Conservation (phyloP, 2,113 vertebrate species). For the Bettongia penicillata region DNA sequence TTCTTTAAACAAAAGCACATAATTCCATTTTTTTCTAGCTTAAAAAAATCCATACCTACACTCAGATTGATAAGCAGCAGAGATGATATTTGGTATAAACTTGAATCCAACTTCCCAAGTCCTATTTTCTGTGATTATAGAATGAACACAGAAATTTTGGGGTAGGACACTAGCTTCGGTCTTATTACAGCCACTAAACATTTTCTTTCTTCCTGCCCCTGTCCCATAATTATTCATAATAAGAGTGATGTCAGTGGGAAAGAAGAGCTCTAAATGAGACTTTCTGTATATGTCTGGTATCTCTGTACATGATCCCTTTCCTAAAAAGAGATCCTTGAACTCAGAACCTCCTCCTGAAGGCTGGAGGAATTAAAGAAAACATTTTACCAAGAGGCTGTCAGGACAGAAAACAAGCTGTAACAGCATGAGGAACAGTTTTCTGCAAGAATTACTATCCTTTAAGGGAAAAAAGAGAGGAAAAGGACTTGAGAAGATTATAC, state of each 20-base stretch:
- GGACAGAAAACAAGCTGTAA: not conserved
- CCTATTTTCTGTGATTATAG: not conserved
- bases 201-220: not conserved
- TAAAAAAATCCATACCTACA: not conserved
- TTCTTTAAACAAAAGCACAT: conserved; percentile 42
- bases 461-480: not conserved
- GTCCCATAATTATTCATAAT: not conserved
- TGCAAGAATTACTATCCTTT: not conserved
- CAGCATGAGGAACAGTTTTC: not conserved
- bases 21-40: conserved; percentile 27
- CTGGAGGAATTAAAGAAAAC: conserved; percentile 23
- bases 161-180: not conserved
- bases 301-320: not conserved
- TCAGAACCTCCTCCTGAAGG: not conserved
- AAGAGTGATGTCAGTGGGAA: not conserved
- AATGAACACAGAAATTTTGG: conserved; percentile 22
- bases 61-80: not conserved
- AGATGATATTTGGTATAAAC: conserved; percentile 7
- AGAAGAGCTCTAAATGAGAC: not conserved
- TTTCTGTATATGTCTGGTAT: not conserved
- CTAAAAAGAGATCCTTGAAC: conserved; percentile 7
- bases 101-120: conserved; percentile 16
- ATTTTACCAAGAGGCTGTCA: not conserved
- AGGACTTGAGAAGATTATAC: not conserved
- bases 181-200: not conserved